Conservation (phyloP, 2,888 invertebrate genomes). For the Drosophila pullipes region DNA sequence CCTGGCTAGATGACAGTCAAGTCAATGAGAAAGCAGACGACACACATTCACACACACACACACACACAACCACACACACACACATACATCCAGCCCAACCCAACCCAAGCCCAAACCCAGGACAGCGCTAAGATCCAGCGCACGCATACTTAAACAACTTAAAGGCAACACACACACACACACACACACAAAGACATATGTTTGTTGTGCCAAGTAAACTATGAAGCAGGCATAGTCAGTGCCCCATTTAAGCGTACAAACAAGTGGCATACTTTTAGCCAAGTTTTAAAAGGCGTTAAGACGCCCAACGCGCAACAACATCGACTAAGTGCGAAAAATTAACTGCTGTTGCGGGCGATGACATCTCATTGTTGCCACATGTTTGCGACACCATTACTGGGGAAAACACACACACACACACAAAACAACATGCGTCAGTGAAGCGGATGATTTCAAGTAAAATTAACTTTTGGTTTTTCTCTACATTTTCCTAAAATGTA, state of each 20-base stretch:
- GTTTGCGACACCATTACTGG: conserved; percentile 5
- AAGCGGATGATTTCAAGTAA: not conserved
- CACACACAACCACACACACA: conserved; percentile 15
- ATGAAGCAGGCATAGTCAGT: conserved; percentile 11
- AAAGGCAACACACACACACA: not conserved
- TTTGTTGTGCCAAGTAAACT: conserved; percentile 31
- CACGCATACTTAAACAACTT: not conserved
- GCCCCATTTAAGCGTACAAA: conserved; percentile 17
- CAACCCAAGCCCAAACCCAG: not conserved
- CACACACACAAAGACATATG: conserved; percentile 9
- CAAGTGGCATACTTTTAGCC: conserved; percentile 40
- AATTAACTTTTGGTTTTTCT: not conserved
- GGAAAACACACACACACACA: not conserved
- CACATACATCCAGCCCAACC: not conserved
- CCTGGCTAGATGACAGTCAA: conserved; percentile 48
- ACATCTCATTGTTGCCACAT: conserved; percentile 6
- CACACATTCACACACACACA: conserved; percentile 4
- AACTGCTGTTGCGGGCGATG: conserved; percentile 32
- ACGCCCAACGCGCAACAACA: conserved; percentile 28
- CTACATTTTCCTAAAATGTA: not conserved
- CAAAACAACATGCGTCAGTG: not conserved
- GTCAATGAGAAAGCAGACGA: conserved; percentile 22
- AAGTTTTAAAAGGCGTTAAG: conserved; percentile 50
- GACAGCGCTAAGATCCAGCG: not conserved
- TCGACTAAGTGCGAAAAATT: conserved; percentile 50